Evolutionary conservation across 2,113 vertebrate species (phyloP).

Genomic region (Laterallus jamaicensis): DNA sequence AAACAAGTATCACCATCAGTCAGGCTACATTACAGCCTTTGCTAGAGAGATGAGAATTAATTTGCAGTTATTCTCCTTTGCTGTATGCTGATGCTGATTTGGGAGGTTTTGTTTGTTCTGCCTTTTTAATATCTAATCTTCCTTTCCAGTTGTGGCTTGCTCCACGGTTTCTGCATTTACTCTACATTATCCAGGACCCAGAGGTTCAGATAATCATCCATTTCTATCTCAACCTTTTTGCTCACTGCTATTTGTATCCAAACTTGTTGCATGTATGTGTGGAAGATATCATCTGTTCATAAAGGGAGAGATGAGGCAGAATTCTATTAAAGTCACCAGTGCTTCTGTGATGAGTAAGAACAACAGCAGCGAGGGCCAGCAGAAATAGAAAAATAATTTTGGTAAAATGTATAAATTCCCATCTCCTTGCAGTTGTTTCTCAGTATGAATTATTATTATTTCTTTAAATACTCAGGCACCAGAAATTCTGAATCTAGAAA

Average conservation of each 20-base stretch:
- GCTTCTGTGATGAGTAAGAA: background rate
- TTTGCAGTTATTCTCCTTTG: conserved; percentile 43
- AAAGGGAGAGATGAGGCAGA: conserved; percentile 37
- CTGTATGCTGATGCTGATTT: background rate
- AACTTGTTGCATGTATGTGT: conserved; percentile 24
- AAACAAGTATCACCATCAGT: background rate
- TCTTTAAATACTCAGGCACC: background rate
- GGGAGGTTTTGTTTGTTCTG: conserved; percentile 22
- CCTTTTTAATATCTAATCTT: conserved; percentile 40
- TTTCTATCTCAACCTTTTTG: conserved; percentile 36
- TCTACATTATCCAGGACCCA: conserved; percentile 3
- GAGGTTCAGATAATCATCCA: conserved; percentile 30
- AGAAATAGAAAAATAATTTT: conserved; percentile 23
- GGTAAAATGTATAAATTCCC: background rate
- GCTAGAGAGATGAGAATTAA: conserved; percentile 15
- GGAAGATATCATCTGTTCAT: conserved; percentile 43
- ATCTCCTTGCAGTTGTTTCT: background rate
- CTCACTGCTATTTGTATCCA: conserved; percentile 18
- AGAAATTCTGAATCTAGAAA: conserved; percentile 36
- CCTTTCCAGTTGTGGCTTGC: conserved; percentile 27
- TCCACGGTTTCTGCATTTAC: background rate
- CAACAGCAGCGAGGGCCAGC: background rate
- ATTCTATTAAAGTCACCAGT: conserved; percentile 19
- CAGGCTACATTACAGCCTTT: background rate
- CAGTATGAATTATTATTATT: background rate